phyloP scores from a whole-genome alignment of 2,888 invertebrate species.

The Theristus sp. region DNA sequence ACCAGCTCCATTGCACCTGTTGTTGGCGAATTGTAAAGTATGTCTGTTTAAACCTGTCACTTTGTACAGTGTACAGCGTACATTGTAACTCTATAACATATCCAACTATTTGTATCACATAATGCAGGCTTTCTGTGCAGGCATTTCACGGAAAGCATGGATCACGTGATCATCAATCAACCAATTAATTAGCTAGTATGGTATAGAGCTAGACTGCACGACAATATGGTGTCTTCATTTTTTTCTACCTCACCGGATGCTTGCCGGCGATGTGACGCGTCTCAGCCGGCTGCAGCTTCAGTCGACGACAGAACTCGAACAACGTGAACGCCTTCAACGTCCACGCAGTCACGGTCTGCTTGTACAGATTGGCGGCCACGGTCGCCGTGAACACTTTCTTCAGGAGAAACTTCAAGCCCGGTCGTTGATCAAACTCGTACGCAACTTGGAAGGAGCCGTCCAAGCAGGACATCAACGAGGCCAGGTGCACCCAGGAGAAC shows the following conservation, averaged over 20 bases:
- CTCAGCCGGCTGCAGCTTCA: neutral
- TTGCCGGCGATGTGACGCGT: neutral
- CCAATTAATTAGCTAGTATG: no score
- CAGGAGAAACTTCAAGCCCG: conserved; percentile 75
- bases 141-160: no score
- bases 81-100: no score
- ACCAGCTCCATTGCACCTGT: neutral
- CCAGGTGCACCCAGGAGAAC: neutral
- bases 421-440: conserved; percentile 66
- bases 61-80: no score
- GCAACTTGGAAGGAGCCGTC: conserved; percentile 63
- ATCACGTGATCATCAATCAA: no score
- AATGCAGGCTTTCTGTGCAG: no score
- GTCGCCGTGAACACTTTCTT: conserved; percentile 73
- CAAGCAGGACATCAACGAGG: conserved; percentile 30
- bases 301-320: conserved; percentile 17
- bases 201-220: no score
- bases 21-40: no score
- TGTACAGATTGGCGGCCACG: conserved; percentile 70
- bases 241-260: neutral
- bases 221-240: no score
- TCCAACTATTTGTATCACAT: no score
- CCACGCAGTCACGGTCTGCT: conserved; percentile 77
- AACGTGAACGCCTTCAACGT: conserved; percentile 42
- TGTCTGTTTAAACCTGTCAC: no score